A percentile compares a stretch with the other conserved stretches of the same genome.
These are phyloP conservation scores for Chanos chanos DNA, from an alignment of 2,797 vertebrate genomes.

Conservation along the genomic window DNA sequence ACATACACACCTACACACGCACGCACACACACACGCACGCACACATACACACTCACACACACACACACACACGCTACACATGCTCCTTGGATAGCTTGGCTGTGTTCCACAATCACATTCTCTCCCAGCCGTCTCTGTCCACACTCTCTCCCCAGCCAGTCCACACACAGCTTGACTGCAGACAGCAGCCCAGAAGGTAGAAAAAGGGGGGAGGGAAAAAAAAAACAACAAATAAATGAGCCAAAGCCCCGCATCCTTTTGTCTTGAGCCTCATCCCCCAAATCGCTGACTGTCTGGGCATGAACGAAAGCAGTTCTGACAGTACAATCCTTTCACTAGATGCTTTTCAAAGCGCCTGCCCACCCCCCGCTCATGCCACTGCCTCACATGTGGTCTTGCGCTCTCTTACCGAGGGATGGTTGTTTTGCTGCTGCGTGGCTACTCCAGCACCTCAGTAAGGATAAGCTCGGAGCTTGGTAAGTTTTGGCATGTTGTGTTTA, in stretches of 20 bases:
- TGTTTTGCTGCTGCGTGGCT: conserved; percentile 40
- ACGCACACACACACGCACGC: conserved; percentile 12
- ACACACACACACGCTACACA: neutral
- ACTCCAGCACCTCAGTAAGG: neutral
- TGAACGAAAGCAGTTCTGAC: conserved; percentile 42
- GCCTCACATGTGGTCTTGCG: conserved; percentile 27
- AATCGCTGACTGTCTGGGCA: conserved; percentile 23
- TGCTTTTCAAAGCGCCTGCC: conserved; percentile 36
- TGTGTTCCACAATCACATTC: conserved; percentile 21
- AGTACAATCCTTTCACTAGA: conserved; percentile 36
- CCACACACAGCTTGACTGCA: conserved; percentile 11
- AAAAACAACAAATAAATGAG: conserved; percentile 28
- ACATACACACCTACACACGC: conserved; percentile 39
- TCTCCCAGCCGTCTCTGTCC: neutral
- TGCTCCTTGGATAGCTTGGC: neutral
- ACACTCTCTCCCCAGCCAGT: conserved; percentile 3
- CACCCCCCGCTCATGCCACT: conserved; percentile 1
- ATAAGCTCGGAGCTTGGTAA: conserved; percentile 19
- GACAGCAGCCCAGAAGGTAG: conserved; percentile 26
- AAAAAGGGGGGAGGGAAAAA: conserved; percentile 3
- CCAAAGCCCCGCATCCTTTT: conserved; percentile 33
- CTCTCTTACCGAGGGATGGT: conserved; percentile 49
- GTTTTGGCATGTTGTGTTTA: neutral
- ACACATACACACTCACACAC: conserved; percentile 36
- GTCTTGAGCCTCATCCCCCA: conserved; percentile 29